These are phyloP conservation scores for Buathra laborator DNA, from an alignment of 2,888 invertebrate species.

Conservation along the genomic window DNA sequence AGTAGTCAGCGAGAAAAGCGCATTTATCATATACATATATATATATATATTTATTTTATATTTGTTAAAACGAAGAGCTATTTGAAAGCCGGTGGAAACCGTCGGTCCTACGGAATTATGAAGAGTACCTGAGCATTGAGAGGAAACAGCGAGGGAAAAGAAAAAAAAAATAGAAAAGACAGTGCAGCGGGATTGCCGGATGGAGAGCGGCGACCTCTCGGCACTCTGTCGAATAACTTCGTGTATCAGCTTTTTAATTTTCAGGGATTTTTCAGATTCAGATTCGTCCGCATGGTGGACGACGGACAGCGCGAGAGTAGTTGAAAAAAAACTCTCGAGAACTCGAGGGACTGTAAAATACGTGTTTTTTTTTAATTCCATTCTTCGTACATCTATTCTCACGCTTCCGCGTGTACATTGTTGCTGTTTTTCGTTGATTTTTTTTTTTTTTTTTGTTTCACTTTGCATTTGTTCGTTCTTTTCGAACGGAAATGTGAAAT, in stretches of 20 bases:
- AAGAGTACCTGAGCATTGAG: conserved; percentile 57
- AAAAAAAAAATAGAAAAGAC: conserved; percentile 8
- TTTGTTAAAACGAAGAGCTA: conserved; percentile 18
- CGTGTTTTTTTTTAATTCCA: background rate
- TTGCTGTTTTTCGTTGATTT: background rate
- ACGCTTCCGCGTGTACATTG: background rate
- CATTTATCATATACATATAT: conserved; percentile 1
- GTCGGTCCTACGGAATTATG: conserved; percentile 36
- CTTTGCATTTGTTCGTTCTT: conserved; percentile 19
- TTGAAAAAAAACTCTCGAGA: conserved; percentile 43
- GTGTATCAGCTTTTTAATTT: conserved; percentile 64
- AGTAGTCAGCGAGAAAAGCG: background rate
- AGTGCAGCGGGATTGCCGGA: background rate
- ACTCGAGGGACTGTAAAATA: conserved; percentile 33
- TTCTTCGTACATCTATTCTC: conserved; percentile 1
- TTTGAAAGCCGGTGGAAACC: conserved; percentile 39
- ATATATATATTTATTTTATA: conserved; percentile 11
- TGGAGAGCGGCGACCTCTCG: background rate
- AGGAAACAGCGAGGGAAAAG: conserved; percentile 25
- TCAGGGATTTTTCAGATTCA: conserved; percentile 39
- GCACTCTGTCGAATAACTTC: conserved; percentile 65
- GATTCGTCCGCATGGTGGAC: conserved; percentile 13
- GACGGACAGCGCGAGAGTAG: conserved; percentile 24
- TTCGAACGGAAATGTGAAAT: background rate
- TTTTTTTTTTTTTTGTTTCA: background rate